Evolutionary conservation across 92 coral and sea anemone species (phyloP).

Genomic region (Epizoanthus rinbou): DNA sequence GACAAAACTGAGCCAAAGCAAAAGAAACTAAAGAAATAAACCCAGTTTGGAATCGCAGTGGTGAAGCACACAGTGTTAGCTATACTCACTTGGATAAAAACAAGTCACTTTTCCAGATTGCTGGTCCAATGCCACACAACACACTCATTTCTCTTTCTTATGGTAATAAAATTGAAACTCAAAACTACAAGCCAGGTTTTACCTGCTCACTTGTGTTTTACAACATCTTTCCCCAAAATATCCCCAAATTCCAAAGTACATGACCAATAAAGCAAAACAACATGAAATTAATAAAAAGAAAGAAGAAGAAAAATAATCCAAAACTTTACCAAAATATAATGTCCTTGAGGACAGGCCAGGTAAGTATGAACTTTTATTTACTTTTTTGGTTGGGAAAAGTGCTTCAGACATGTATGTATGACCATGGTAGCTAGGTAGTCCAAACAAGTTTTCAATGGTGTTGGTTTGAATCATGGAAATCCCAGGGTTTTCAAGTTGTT

Average conservation of each 20-base stretch:
- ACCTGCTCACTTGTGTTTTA: conserved; percentile 30
- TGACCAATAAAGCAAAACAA: conserved; percentile 30
- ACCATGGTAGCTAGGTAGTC: not conserved
- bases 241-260: conserved; percentile 40
- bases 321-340: conserved; percentile 40
- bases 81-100: not conserved
- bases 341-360: conserved; percentile 37
- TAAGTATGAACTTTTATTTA: conserved; percentile 16
- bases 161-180: conserved; percentile 25
- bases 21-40: conserved; percentile 4
- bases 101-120: not conserved
- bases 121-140: not conserved
- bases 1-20: not conserved
- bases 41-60: not conserved
- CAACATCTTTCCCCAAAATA: conserved; percentile 34
- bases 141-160: not conserved
- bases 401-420: too few relatives aligned
- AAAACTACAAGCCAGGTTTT: not conserved
- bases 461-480: too few relatives aligned
- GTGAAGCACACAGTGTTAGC: not conserved
- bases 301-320: conserved; percentile 38
- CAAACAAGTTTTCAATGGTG: too few relatives aligned
- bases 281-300: conserved; percentile 38
- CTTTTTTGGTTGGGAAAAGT: not conserved
- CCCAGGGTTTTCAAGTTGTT: too few relatives aligned